These are phyloP conservation scores for Leontocebus nigricollis DNA, from an alignment of 2,797 vertebrate genomes.

Conservation along the genomic window DNA sequence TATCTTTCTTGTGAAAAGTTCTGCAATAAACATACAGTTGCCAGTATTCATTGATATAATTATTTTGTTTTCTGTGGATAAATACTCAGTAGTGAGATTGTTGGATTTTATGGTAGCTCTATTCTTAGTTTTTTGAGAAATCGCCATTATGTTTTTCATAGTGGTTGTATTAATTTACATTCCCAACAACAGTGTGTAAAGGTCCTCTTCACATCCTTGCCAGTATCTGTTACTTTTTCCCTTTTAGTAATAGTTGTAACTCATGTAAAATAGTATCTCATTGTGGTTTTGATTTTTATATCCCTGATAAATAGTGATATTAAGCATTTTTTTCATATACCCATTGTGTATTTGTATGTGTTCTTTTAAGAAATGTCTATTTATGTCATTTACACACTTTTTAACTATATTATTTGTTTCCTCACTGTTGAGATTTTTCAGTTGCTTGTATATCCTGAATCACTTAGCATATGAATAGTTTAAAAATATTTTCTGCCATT, in stretches of 20 bases:
- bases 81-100: neutral
- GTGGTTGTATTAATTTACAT: neutral
- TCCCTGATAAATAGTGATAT: neutral
- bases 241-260: neutral
- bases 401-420: neutral
- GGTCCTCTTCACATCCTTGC: neutral
- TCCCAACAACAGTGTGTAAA: neutral
- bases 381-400: neutral
- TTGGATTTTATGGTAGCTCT: neutral
- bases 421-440: neutral
- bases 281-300: neutral
- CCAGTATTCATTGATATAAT: neutral
- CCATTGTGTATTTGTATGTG: neutral
- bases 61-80: neutral
- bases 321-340: neutral
- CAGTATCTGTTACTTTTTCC: neutral
- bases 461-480: neutral
- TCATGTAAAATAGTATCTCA: neutral
- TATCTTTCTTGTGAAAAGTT: neutral
- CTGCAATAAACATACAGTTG: neutral
- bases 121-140: neutral
- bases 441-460: neutral
- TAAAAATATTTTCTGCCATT: neutral
- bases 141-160: neutral
- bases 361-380: neutral